phyloP scores from a whole-genome alignment of 2,113 vertebrate species.

The Triplophysa rosa region DNA sequence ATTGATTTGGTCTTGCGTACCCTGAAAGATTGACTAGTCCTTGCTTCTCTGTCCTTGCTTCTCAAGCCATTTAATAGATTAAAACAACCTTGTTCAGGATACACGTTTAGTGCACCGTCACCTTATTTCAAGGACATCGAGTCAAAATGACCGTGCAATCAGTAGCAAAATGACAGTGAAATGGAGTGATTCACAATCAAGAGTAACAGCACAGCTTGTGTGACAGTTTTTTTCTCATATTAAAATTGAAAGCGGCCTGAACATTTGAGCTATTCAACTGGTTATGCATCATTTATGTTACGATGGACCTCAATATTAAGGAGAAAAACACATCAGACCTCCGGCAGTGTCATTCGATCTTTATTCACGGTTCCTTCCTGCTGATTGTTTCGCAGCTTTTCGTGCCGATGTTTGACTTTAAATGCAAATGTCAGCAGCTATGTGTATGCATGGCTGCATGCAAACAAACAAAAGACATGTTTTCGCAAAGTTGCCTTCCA shows the following conservation, averaged over 20 bases:
- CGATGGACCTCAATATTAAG: neutral
- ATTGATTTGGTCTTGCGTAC: neutral
- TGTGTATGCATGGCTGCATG: too few relatives aligned
- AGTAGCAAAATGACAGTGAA: neutral
- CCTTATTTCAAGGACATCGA: neutral
- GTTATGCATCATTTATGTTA: neutral
- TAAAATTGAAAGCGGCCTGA: neutral
- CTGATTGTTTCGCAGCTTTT: neutral
- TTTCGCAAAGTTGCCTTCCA: neutral
- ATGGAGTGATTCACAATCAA: neutral
- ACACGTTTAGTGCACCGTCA: neutral
- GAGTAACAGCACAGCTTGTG: neutral
- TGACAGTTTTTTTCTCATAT: neutral
- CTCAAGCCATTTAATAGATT: neutral
- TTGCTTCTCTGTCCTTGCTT: neutral
- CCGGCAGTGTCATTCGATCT: constrained; percentile 1
- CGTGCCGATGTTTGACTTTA: too few relatives aligned
- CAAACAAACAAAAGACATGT: too few relatives aligned
- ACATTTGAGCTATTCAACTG: neutral
- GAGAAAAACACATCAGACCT: constrained; percentile 8
- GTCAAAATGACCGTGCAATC: neutral
- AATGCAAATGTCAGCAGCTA: neutral
- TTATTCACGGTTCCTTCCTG: constrained; percentile 15
- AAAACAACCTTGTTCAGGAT: neutral
- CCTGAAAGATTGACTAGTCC: neutral